Conservation (phyloP, 2,113 vertebrate genomes). For the Camelus dromedarius region DNA sequence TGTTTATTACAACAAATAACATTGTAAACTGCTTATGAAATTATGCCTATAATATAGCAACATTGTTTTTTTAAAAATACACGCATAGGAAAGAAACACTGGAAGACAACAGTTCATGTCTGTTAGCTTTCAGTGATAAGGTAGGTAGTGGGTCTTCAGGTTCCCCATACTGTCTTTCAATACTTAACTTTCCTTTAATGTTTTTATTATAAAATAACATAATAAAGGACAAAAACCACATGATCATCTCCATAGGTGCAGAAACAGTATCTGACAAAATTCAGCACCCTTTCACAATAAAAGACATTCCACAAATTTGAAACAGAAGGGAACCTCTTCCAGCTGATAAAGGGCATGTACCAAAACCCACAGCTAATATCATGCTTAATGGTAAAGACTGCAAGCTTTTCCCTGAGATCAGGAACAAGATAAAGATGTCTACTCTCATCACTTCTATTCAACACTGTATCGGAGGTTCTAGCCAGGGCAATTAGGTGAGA, state of each 20-base stretch:
- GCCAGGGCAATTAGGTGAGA: background rate
- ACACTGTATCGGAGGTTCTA: background rate
- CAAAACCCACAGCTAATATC: background rate
- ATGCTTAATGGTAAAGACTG: no score
- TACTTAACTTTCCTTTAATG: background rate
- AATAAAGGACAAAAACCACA: background rate
- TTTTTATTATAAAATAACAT: background rate
- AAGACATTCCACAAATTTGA: background rate
- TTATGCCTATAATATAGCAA: background rate
- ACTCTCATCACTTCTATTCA: background rate
- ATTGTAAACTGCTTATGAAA: background rate
- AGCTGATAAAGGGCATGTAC: background rate
- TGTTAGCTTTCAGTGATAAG: background rate
- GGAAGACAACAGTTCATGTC: background rate
- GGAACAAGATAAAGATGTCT: no score
- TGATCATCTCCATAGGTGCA: background rate
- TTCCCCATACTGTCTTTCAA: background rate
- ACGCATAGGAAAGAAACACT: background rate
- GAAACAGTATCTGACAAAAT: no score
- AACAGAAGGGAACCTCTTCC: background rate
- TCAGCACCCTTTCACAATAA: background rate
- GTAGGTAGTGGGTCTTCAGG: background rate
- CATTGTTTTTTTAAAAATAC: background rate
- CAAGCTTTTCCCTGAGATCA: no score
- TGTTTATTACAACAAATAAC: background rate